Evolutionary conservation across 2,888 invertebrate species (phyloP).

Genomic region (Microctonus aethiopoides): DNA sequence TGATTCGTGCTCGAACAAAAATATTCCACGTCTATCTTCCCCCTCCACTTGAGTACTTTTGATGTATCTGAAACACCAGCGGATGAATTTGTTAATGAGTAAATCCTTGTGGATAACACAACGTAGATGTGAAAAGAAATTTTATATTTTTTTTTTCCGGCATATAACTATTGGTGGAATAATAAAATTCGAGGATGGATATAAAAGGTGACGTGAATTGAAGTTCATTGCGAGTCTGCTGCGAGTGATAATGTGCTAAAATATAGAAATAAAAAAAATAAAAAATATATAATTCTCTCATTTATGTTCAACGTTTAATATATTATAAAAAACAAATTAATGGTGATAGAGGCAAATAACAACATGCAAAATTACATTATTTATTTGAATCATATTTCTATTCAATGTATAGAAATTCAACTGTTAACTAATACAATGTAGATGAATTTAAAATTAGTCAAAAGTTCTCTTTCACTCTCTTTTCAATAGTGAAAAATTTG

Average conservation of each 20-base stretch:
- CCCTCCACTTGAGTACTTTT: conserved; percentile 40
- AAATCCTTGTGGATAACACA: conserved; percentile 13
- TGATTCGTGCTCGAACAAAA: conserved; percentile 61
- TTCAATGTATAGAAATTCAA: neutral
- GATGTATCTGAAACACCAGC: conserved; percentile 60
- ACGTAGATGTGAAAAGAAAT: conserved; percentile 20
- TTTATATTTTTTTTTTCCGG: neutral
- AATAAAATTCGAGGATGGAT: neutral
- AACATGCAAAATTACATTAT: neutral
- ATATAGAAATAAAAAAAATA: conserved; percentile 21
- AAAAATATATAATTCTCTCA: neutral
- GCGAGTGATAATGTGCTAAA: conserved; percentile 10
- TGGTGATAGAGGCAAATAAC: neutral
- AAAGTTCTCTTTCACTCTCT: neutral
- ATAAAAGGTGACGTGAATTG: conserved; percentile 1
- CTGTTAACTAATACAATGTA: neutral
- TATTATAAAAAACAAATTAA: neutral
- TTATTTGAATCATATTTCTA: neutral
- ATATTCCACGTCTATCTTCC: conserved; percentile 54
- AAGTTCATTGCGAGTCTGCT: conserved; percentile 13
- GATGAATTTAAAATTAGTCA: neutral
- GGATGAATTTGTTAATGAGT: conserved; percentile 41
- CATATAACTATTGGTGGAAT: neutral
- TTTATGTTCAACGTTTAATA: neutral
- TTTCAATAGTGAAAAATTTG: neutral